These are phyloP conservation scores for Julus scandinavius DNA, from an alignment of 2,888 invertebrate genomes.

Conservation along the genomic window DNA sequence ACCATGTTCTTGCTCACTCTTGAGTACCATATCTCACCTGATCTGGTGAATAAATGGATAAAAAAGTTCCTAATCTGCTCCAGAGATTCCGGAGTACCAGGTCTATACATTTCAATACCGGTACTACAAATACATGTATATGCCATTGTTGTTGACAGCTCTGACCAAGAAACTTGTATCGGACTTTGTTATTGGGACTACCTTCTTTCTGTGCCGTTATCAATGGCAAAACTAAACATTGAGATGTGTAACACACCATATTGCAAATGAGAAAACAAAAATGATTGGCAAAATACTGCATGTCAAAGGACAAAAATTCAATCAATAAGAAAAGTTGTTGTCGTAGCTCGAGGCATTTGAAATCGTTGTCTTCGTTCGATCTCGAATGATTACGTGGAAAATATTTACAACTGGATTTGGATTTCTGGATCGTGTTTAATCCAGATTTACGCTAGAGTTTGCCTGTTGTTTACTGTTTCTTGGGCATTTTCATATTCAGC, in stretches of 20 bases:
- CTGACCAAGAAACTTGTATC: neutral
- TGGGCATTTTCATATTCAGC: too few species aligned
- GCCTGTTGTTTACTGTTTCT: too few species aligned
- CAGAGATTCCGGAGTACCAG: neutral
- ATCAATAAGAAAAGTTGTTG: neutral
- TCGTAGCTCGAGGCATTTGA: neutral
- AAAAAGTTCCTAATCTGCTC: neutral
- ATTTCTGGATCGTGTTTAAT: too few species aligned
- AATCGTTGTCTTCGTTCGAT: neutral
- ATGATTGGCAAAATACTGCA: neutral
- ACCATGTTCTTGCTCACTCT: neutral
- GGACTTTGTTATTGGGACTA: neutral
- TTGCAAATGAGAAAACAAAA: neutral
- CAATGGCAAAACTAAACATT: neutral
- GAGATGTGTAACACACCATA: neutral
- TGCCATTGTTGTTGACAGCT: neutral
- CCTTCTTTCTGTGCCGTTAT: neutral
- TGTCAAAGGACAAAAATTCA: neutral
- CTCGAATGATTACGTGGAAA: neutral
- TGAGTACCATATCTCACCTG: neutral
- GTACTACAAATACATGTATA: too few species aligned
- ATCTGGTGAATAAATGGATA: neutral
- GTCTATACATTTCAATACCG: neutral
- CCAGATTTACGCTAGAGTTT: too few species aligned
- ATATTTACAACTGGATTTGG: slow-evolving; percentile 9